These are phyloP conservation scores for Napeogenes inachia DNA, from an alignment of 2,888 invertebrate species.

Conservation along the genomic window DNA sequence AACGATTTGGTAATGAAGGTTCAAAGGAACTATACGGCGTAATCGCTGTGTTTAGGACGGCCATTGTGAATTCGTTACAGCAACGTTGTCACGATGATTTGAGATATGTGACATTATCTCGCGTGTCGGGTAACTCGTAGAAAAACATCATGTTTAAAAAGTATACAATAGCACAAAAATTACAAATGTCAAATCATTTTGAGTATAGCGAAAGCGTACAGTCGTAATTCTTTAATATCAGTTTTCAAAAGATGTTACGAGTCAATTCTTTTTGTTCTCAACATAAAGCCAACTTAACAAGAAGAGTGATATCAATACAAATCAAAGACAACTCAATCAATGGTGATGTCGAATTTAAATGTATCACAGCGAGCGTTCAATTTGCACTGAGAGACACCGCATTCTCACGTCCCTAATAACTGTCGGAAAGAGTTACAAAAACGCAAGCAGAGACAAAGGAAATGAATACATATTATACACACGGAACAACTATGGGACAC, in stretches of 20 bases:
- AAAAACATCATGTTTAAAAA: not conserved
- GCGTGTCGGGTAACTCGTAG: not conserved
- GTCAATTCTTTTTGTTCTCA: no score
- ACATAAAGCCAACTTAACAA: not conserved
- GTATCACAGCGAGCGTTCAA: conserved; percentile 49
- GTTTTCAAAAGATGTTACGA: no score
- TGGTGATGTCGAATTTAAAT: conserved; percentile 46
- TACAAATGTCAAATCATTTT: not conserved
- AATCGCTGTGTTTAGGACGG: conserved; percentile 34
- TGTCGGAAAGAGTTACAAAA: conserved; percentile 72
- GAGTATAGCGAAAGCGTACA: not conserved
- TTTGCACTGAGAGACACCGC: conserved; percentile 39
- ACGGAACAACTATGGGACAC: conserved; percentile 56
- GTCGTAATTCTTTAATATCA: not conserved
- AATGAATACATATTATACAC: conserved; percentile 59
- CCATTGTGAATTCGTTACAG: conserved; percentile 52
- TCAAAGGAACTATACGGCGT: conserved; percentile 11
- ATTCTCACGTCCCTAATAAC: conserved; percentile 75
- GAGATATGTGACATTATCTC: conserved; percentile 27
- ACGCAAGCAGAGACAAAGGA: conserved; percentile 67
- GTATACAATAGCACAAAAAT: not conserved
- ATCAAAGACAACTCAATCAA: conserved; percentile 11
- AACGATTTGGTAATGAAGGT: conserved; percentile 16
- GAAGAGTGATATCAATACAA: not conserved
- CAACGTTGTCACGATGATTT: conserved; percentile 33